These are phyloP conservation scores for Sphenodon punctatus DNA, from an alignment of 2,797 vertebrate species.

Conservation along the genomic window DNA sequence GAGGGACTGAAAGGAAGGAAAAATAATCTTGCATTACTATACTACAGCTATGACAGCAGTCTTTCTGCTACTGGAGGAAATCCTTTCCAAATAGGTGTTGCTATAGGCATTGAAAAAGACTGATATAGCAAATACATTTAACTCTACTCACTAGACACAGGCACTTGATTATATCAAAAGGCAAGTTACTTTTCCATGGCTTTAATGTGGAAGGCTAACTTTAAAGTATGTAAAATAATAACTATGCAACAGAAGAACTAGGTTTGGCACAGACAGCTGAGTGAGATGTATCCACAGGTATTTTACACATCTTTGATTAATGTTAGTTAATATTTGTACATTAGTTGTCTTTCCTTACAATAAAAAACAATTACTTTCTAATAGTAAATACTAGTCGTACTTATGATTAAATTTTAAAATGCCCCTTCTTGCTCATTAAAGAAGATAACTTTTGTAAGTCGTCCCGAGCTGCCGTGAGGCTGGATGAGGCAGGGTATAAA, in stretches of 20 bases:
- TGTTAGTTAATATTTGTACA: not conserved
- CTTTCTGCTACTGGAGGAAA: not conserved
- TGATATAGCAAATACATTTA: not conserved
- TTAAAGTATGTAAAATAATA: not conserved
- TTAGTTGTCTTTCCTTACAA: not conserved
- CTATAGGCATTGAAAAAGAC: not conserved
- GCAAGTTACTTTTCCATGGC: not conserved
- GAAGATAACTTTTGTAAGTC: too few relatives aligned
- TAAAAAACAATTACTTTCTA: not conserved
- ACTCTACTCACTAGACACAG: not conserved
- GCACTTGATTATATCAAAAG: not conserved
- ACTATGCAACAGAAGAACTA: not conserved
- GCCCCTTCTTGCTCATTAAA: not conserved
- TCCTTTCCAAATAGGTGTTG: not conserved
- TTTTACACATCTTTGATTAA: not conserved
- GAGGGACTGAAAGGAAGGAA: not conserved
- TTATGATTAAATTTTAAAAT: not conserved
- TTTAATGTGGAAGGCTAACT: not conserved
- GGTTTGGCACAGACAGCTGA: not conserved
- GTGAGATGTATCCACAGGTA: not conserved
- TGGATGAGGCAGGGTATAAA: too few relatives aligned
- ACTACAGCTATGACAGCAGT: not conserved
- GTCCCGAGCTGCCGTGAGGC: too few relatives aligned
- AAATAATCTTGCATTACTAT: not conserved
- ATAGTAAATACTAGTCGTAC: not conserved